Percentiles rank a stretch among this genome's conserved stretches.
phyloP scores from a whole-genome alignment of 2,888 invertebrate genomes.

The Caenorhabditis panamensis region DNA sequence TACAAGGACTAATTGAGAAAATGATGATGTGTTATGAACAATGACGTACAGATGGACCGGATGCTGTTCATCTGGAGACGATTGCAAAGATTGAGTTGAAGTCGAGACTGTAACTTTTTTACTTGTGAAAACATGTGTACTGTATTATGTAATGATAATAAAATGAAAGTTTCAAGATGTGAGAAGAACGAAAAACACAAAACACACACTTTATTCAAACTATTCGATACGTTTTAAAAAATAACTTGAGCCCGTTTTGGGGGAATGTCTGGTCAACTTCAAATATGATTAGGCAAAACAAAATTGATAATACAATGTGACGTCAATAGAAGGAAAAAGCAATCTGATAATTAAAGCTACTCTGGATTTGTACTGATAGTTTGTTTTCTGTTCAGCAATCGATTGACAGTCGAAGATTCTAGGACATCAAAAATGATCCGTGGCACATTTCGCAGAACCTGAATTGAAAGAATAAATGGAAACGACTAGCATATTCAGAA shows the following conservation, averaged over 20 bases:
- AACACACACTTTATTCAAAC: too few species aligned
- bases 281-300: too few species aligned
- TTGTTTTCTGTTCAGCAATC: constrained; percentile 1
- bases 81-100: constrained; percentile 60
- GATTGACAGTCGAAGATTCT: background rate
- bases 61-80: constrained; percentile 81
- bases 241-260: too few species aligned
- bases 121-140: background rate
- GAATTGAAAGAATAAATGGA: background rate
- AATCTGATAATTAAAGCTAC: constrained; percentile 30
- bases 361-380: constrained; percentile 26
- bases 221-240: too few species aligned
- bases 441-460: constrained; percentile 62
- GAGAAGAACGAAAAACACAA: too few species aligned
- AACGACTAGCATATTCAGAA: background rate
- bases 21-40: too few species aligned
- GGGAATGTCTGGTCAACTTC: too few species aligned
- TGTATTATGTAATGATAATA: too few species aligned
- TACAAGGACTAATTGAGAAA: too few species aligned
- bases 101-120: constrained; percentile 39
- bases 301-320: too few species aligned
- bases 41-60: constrained; percentile 84
- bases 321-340: too few species aligned
- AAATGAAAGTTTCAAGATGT: too few species aligned
- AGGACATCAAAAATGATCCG: constrained; percentile 35